Base-by-base conservation (phyloP, 1,140 invertebrate genomes). In the Atopsyche davidsoni region DNA sequence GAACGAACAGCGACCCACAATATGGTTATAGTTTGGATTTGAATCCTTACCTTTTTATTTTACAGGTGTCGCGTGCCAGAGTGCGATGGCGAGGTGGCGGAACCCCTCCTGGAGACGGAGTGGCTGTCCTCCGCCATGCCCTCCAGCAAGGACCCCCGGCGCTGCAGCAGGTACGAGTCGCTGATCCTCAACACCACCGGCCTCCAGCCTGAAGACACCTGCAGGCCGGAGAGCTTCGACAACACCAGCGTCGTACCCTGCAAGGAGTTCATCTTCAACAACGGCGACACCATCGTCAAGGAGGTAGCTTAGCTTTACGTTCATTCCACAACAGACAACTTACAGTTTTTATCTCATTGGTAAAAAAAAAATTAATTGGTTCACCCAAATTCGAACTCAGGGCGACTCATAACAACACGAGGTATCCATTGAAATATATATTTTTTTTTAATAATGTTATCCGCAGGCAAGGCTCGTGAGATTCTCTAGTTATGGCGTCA, bases 101-200 rank as follows among this genome's bases (percentile, higher is more conserved):
- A 60, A 4, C 63, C 68, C 0, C 62, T 61, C 24, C 66, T 63
- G 32, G 55, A 61, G 3, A 62, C 65, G 2, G 22, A 55, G 0
- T 72, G 70, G 70, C 42, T 68, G 0, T 43, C 58, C 2, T 64
- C 68, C 46, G 67, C 70, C 0, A 66, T 72, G 21, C 66, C 66
- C 0, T 59, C 56, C 1, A 62, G 55, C 1, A 61, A 58, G 13
- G 57, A 49, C 14, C 67, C 69, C 35, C 63, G 67, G 11, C 60
- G 61, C 39, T 72, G 70, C 55, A 55, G 55, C 39, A 49, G 64
- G 2, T 72, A 53, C 40, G n/a, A n/a, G n/a, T 47, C 46, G 2
- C 61, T 66, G 50, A 57, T 51, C 39, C 55, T 49, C 4, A 35
- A 2, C 0, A 39, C 39, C 62, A 63, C 3, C 42, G 59, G 44